These are phyloP conservation scores for Enteromius trimaculatus DNA, from an alignment of 2,797 vertebrate genomes.

Conservation along the genomic window DNA sequence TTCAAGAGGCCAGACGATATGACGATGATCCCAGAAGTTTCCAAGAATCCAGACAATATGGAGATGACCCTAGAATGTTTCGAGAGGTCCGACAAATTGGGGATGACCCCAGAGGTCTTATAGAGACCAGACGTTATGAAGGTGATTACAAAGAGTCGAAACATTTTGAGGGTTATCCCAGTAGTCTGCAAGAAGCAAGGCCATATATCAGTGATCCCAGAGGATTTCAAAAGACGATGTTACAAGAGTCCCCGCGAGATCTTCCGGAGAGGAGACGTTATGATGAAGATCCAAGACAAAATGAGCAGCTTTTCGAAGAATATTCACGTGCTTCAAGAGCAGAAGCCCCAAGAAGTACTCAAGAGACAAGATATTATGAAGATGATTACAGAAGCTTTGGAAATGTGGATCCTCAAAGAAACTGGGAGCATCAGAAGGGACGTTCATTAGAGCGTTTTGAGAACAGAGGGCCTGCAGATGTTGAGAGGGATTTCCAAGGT, in stretches of 20 bases:
- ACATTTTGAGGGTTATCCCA: background rate
- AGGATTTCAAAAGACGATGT: conserved; percentile 32
- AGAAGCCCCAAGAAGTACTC: background rate
- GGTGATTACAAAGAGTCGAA: conserved; percentile 4
- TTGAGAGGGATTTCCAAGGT: conserved; percentile 67
- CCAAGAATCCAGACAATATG: conserved; percentile 15
- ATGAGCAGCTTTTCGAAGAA: conserved; percentile 22
- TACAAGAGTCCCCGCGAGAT: conserved; percentile 7
- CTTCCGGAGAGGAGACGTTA: conserved; percentile 31
- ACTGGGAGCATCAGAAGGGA: conserved; percentile 51
- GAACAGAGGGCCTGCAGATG: conserved; percentile 45
- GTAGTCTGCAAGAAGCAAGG: conserved; percentile 18
- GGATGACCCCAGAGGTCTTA: conserved; percentile 37
- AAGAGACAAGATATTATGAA: conserved; percentile 26
- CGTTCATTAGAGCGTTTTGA: conserved; percentile 50
- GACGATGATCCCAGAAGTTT: conserved; percentile 4
- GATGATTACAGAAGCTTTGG: conserved; percentile 3
- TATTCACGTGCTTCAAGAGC: conserved; percentile 23
- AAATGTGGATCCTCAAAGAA: conserved; percentile 2
- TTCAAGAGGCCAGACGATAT: conserved; percentile 12
- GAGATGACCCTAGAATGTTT: conserved; percentile 25
- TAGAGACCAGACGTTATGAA: conserved; percentile 42
- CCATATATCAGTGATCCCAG: conserved; percentile 9
- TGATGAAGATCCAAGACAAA: conserved; percentile 11
- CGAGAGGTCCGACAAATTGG: conserved; percentile 18